Evolutionary conservation across 1,140 invertebrate species (phyloP), one percentile per base, ranked within the genome.

Genomic region (Metaphire vulgaris): DNA sequence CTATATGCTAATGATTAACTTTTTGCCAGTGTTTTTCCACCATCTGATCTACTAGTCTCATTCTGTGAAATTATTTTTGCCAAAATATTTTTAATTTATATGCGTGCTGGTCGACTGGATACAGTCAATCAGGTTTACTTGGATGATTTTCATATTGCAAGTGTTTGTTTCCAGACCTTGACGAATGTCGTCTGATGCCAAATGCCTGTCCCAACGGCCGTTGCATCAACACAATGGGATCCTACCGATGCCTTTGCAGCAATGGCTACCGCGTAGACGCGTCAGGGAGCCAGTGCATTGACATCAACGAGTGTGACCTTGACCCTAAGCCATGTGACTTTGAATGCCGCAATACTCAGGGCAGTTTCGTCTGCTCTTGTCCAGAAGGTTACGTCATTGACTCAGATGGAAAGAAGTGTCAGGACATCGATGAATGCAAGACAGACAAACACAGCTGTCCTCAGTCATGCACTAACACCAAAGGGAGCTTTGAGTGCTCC

Each of bases 361-460:
- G 86, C 15, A 84, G 84, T 72, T 87, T 83, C 76, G 76, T 80
- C 1, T 87, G 86, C 79, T 80, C 81, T 2, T 88, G 86, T 81
- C 82, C 83, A 33, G 2, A 81, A 90, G 34, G 89, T 87, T 81
- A 87, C 87, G 80, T 88, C 0, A 33, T 41, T 30, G 32, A 29
- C 33, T 26, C 0, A 31, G 33, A 71, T 32, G 69, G 33, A 29
- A 26, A n/a, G 28, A 30, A 74, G 41, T 74, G 30, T 28, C 30
- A 68, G 74, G 93, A 95, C 83, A 84, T 95, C 73, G 92, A 95
- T 85, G 93, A 95, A 85, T 95, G 93, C 83, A 87, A 89, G 0
- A 91, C 90, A 0, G 90, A 90, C 29, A 89, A 90, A 76, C 92
- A 94, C 83, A 89, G 91, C 26, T 95, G 93, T 85, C 90, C 92